Base-by-base conservation (phyloP, 2,797 vertebrate species). In the Acomys russatus region DNA sequence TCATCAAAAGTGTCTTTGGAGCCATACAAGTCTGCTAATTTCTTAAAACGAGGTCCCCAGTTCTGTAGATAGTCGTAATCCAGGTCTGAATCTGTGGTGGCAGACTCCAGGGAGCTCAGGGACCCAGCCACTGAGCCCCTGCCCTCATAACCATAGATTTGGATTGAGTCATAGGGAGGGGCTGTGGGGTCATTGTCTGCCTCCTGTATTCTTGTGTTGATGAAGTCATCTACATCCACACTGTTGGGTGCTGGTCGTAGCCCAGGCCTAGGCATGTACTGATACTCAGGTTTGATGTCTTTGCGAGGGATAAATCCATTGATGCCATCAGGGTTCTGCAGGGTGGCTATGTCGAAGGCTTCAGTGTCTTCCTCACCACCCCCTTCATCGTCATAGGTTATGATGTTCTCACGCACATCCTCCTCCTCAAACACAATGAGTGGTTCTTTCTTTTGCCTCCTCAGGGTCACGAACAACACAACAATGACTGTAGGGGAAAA, bases 1-100 rank as follows among this genome's bases (percentile, higher is more conserved):
- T 99, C 99, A 98, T 99, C 98, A 76, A 98, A 99, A 98, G 99
- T 99, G 99, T 99, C 99, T 99, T 99, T 99, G 99, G 99, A 99
- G 98, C 99, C 99, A 89, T 99, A 99, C 98, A 99, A 99, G 98
- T 99, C 99, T 61, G 99, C 99, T 98, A 99, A 99, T 99, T 99
- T 99, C 99, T 99, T 99, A 99, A 99, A 99, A 91, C 99, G 99
- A 76, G 99, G 99, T 98, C 99, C 99, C 99, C 99, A 99, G 63
- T 99, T 99, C 98, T 99, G 99, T 99, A 99, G 99, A 99, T 99
- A 99, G 98, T 99, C 99, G 93, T 99, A 99, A 99, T 99, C 99
- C 99, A 99, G 99, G 98, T 99, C 99, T 49, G 99, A 99, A 98
- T 99, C 99, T 90, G 99, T 99, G 33, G 99, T 99, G 61, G 99